Evolutionary conservation across 1,140 invertebrate species (phyloP).

Genomic region (Elysia chlorotica): DNA sequence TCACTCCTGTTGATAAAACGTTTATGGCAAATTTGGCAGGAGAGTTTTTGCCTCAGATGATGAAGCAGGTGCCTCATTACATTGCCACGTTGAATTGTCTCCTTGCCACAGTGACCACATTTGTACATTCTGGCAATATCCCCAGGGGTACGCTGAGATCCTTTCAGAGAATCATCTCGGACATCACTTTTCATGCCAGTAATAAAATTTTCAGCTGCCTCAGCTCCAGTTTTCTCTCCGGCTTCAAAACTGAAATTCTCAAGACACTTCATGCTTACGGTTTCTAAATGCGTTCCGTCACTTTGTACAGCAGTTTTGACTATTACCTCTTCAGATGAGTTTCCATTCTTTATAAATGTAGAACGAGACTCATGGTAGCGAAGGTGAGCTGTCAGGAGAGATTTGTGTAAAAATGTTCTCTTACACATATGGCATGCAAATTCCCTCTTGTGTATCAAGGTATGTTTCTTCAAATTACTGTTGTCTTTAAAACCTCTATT

Average conservation of each 20-base stretch:
- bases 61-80: slow-evolving; percentile 21
- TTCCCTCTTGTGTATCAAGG: slow-evolving; percentile 15
- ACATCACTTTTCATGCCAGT: neutral
- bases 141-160: slow-evolving; percentile 1
- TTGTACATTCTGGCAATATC: slow-evolving; percentile 20
- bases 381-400: slow-evolving; percentile 7
- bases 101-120: slow-evolving; percentile 18
- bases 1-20: slow-evolving; percentile 20
- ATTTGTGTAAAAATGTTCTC: slow-evolving; percentile 18
- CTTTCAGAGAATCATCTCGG: neutral
- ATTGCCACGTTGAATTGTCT: slow-evolving; percentile 20
- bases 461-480: slow-evolving; percentile 21
- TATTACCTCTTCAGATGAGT: neutral
- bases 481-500: slow-evolving; percentile 20
- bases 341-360: slow-evolving; percentile 11
- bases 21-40: slow-evolving; percentile 9
- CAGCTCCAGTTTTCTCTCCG: neutral
- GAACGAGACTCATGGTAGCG: slow-evolving; percentile 3
- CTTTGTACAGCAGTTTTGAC: slow-evolving; percentile 14
- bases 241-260: neutral
- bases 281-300: slow-evolving; percentile 6
- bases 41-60: slow-evolving; percentile 14
- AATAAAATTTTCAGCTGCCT: neutral
- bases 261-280: too few relatives aligned
- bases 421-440: slow-evolving; percentile 18